Conservation (phyloP, 1,140 invertebrate genomes). For the Pachypeltis micranthus region DNA sequence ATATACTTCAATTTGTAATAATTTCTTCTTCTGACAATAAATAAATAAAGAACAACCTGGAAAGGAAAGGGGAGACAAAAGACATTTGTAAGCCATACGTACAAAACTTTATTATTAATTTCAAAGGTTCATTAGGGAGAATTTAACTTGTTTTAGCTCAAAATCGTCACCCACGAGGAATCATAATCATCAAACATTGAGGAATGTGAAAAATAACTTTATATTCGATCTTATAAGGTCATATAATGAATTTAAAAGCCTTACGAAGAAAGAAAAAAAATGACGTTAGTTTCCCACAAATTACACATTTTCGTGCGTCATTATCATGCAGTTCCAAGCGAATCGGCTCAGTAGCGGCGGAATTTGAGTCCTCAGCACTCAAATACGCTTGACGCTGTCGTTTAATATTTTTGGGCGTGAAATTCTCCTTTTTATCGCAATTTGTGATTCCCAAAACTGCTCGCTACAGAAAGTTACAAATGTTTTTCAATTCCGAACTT, state of each 20-base stretch:
- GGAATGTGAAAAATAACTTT: slow-evolving; percentile 26
- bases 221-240: slow-evolving; percentile 22
- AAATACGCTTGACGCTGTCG: slow-evolving; percentile 11
- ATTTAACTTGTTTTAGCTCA: too few relatives aligned
- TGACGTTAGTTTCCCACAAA: slow-evolving; percentile 12
- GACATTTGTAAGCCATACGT: background rate
- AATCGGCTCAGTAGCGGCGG: slow-evolving; percentile 13
- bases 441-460: slow-evolving; percentile 6
- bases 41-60: too few relatives aligned
- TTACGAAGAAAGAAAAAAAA: slow-evolving; percentile 24
- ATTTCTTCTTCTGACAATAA: too few relatives aligned
- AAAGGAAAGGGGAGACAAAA: too few relatives aligned
- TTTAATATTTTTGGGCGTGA: slow-evolving; percentile 5
- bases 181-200: slow-evolving; percentile 13
- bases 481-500: too few relatives aligned
- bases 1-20: too few relatives aligned
- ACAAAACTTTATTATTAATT: slow-evolving; percentile 3
- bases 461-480: too few relatives aligned
- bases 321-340: slow-evolving; percentile 14
- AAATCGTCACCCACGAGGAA: background rate
- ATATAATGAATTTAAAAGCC: slow-evolving; percentile 23
- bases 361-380: slow-evolving; percentile 10
- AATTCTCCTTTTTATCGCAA: slow-evolving; percentile 12
- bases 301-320: background rate
- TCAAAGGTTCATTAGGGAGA: background rate